Evolutionary conservation across 1,140 invertebrate genomes (phyloP), one percentile per base, ranked within the genome.

Genomic region (Meloidogyne hapla): DNA sequence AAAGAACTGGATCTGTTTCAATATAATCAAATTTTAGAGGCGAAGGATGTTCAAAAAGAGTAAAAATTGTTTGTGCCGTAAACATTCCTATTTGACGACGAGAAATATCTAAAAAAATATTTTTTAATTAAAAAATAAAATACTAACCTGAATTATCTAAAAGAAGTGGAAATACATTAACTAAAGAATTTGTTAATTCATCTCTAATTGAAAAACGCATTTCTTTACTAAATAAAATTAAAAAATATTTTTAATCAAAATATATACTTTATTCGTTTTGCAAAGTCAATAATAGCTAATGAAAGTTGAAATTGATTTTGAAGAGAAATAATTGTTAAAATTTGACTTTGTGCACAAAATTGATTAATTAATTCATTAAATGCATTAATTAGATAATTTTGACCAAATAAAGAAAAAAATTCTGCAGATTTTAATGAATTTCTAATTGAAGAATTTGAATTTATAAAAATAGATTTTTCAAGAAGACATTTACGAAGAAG

Each of bases 51-150:
- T 73, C 48, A 21, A 73, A 73, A 26, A 73, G 56, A 23, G 2
- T n/a, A 38, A 73, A 73, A 61, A 73, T 15, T 8, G 25, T 64
- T 73, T 73, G 4, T 38, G 48, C 21, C 28, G 64, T 73, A 13
- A 73, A 21, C 71, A 73, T 73, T 12, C 71, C 71, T 42, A 73
- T 73, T 63, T 73, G 71, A 33, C 71, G 71, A 15, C 48, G 48
- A 15, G 71, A 73, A 73, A 42, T 42, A 10, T 73, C 71, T 65
- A 21, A 64, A 61, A 73, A 25, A 40, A 23, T 63, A n/a, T 64
- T 64, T n/a, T 0, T 28, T 26, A 56, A 15, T 15, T 18, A 23
- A 26, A 70, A 63, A 64, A 73, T 40, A 38, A n/a, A 33, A 64
- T 6, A 38, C 13, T 10, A 23, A 73, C 71, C 71, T 2, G 71